phyloP scores from a whole-genome alignment of 2,888 invertebrate species.

The Cosmopolites sordidus region DNA sequence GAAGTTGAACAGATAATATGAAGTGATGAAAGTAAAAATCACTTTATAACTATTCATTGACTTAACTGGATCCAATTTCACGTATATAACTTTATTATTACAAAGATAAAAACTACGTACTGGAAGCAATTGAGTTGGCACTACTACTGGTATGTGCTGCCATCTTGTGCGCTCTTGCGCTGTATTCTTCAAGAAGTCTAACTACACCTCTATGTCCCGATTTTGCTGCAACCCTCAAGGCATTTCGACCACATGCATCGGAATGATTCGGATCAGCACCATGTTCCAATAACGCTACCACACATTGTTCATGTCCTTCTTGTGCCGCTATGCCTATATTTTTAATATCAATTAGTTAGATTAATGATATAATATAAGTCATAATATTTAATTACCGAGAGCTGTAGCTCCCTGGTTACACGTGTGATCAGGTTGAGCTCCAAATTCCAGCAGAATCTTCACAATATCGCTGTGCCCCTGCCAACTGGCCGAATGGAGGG shows the following conservation, averaged over 20 bases:
- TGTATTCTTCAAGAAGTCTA: conserved; percentile 69
- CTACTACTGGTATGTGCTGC: conserved; percentile 41
- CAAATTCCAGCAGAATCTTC: conserved; percentile 70
- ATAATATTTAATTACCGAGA: conserved; percentile 56
- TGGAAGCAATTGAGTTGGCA: conserved; percentile 47
- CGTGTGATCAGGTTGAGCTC: conserved; percentile 81
- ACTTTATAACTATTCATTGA: no score
- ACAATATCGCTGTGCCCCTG: conserved; percentile 87
- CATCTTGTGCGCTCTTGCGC: conserved; percentile 42
- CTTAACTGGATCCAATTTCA: no score
- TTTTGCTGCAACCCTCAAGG: conserved; percentile 84
- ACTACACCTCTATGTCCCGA: conserved; percentile 86
- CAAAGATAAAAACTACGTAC: no score
- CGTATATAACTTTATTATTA: no score
- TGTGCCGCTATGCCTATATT: conserved; percentile 83
- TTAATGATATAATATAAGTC: no score
- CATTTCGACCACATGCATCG: conserved; percentile 82
- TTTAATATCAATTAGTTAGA: neutral
- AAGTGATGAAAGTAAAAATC: no score
- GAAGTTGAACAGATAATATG: no score
- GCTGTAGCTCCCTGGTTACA: conserved; percentile 96
- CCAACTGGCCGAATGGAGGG: conserved; percentile 94
- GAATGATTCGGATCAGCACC: conserved; percentile 83
- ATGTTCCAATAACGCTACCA: conserved; percentile 73
- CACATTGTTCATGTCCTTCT: conserved; percentile 92